phyloP scores from a whole-genome alignment of 1,140 invertebrate genomes.

The Scaptomyza pallida region DNA sequence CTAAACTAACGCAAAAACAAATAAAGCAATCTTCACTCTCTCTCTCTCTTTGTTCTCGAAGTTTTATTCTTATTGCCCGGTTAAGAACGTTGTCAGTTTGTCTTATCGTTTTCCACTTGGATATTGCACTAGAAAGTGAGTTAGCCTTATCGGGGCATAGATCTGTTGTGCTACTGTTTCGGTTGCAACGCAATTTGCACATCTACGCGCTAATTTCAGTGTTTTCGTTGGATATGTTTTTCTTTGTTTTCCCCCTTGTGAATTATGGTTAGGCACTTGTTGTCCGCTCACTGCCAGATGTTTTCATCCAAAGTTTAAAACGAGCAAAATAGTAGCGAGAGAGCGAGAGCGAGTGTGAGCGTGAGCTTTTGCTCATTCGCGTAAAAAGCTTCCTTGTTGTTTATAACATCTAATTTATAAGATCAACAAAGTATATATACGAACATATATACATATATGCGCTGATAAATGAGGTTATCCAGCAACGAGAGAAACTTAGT shows the following conservation, averaged over 20 bases:
- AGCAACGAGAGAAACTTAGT: no score
- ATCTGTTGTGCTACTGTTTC: neutral
- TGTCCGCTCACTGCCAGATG: conserved; percentile 32
- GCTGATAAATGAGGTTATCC: neutral
- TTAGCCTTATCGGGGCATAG: neutral
- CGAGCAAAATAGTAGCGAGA: neutral
- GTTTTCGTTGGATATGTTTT: conserved; percentile 26
- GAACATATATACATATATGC: conserved; percentile 5
- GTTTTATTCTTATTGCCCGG: no score
- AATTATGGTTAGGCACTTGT: conserved; percentile 9
- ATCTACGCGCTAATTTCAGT: conserved; percentile 45
- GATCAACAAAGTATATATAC: conserved; percentile 21
- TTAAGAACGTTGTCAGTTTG: neutral
- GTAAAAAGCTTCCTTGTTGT: conserved; percentile 32
- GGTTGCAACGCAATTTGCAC: conserved; percentile 41
- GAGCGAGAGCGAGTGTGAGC: neutral
- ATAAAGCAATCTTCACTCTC: neutral
- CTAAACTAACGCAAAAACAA: neutral
- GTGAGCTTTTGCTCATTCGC: conserved; percentile 32
- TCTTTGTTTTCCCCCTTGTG: conserved; percentile 31
- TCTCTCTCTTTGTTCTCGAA: neutral
- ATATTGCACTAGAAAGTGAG: neutral
- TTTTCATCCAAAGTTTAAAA: conserved; percentile 62
- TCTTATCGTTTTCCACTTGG: neutral
- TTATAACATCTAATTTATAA: conserved; percentile 7